Conservation (phyloP, 2,113 vertebrate genomes). For the Campylomormyrus tamandua region DNA sequence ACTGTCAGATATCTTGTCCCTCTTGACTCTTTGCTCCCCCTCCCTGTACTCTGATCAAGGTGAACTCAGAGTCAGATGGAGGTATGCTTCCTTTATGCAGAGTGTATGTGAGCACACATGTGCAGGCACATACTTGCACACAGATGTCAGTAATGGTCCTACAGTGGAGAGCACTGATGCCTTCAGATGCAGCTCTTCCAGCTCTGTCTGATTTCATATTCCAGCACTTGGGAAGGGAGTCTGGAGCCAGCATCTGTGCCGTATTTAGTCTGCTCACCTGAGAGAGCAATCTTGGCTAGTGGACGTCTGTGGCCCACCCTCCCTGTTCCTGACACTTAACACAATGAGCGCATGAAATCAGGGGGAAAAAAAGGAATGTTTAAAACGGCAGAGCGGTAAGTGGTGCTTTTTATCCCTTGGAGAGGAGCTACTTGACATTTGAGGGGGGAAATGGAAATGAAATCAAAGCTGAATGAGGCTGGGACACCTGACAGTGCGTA, state of each 20-base stretch:
- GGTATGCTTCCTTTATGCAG: background rate
- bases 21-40: background rate
- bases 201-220: background rate
- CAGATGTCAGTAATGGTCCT: background rate
- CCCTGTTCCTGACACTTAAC: background rate
- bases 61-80: background rate
- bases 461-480: conserved; percentile 13
- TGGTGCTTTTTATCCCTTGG: conserved; percentile 4
- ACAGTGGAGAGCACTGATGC: background rate
- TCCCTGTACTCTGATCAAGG: background rate
- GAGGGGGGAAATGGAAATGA: background rate
- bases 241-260: background rate
- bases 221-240: background rate
- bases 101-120: background rate
- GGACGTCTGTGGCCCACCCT: background rate
- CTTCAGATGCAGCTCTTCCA: background rate
- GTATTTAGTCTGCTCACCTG: background rate
- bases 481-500: conserved; percentile 10
- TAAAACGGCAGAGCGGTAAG: conserved; percentile 6
- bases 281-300: background rate
- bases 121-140: background rate
- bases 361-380: background rate
- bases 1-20: background rate
- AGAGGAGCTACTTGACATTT: conserved; percentile 21
- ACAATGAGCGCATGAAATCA: background rate